phyloP scores from a whole-genome alignment of 92 coral and sea anemone species.

The Muricea muricata region DNA sequence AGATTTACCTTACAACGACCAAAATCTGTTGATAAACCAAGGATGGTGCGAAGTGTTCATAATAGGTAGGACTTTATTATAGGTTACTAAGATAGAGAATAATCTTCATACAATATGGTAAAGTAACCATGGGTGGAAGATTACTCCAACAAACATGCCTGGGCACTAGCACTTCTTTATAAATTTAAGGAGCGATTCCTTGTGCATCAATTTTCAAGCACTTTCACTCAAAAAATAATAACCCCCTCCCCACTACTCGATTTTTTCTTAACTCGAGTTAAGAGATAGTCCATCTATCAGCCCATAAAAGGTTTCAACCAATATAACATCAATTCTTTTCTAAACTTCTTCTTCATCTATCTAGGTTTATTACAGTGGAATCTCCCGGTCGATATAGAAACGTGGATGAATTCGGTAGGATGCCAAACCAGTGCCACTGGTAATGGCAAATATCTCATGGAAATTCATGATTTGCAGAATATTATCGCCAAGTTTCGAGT shows the following conservation, averaged over 20 bases:
- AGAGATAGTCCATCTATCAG: too few relatives aligned
- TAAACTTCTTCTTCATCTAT: neutral
- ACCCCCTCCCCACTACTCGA: too few relatives aligned
- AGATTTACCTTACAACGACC: conserved; percentile 95
- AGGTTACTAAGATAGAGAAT: too few relatives aligned
- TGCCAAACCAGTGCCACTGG: conserved; percentile 50
- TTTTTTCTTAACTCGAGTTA: neutral
- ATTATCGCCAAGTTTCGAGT: conserved; percentile 80
- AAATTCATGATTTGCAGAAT: conserved; percentile 79
- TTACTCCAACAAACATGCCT: too few relatives aligned
- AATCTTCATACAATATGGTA: too few relatives aligned
- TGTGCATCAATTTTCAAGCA: too few relatives aligned
- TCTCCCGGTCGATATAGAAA: conserved; percentile 84
- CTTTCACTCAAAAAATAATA: too few relatives aligned
- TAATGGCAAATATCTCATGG: conserved; percentile 56
- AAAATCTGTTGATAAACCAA: conserved; percentile 88
- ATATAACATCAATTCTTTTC: too few relatives aligned
- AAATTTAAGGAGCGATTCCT: too few relatives aligned
- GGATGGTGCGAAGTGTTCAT: conserved; percentile 96
- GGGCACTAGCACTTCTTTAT: too few relatives aligned
- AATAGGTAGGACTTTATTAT: conserved; percentile 51
- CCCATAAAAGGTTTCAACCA: neutral
- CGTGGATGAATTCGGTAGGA: conserved; percentile 74
- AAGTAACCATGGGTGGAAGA: too few relatives aligned
- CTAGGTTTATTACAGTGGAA: conserved; percentile 90